A percentile compares a stretch with the other conserved stretches of the same genome.
Conservation (phyloP, 1,140 invertebrate species). For the Diprion similis region DNA sequence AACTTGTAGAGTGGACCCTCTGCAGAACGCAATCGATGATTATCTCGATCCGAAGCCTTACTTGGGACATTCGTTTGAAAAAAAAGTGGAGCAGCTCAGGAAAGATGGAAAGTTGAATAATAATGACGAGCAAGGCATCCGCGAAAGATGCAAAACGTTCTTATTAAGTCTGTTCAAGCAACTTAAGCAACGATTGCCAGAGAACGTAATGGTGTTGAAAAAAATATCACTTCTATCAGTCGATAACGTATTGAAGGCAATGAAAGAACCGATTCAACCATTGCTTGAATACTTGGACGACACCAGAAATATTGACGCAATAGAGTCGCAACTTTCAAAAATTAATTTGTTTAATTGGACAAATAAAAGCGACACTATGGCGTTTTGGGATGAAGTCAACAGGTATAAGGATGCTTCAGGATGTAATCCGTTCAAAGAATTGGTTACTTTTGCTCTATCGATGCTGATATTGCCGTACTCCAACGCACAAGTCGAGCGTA, state of each 20-base stretch:
- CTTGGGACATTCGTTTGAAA: slow-evolving; percentile 21
- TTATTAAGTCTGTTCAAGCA: neutral
- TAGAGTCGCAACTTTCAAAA: neutral
- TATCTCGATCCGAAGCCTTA: slow-evolving; percentile 33
- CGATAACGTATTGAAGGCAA: neutral
- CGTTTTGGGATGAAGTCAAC: neutral
- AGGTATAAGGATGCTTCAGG: neutral
- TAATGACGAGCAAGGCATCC: neutral
- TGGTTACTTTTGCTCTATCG: neutral
- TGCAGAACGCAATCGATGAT: slow-evolving; percentile 29
- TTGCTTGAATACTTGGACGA: neutral
- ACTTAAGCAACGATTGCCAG: neutral
- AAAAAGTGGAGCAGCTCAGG: slow-evolving; percentile 28
- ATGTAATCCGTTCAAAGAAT: neutral
- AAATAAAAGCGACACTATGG: neutral
- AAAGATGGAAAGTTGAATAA: slow-evolving; percentile 17
- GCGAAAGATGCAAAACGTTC: neutral
- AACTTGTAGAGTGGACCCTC: slow-evolving; percentile 24
- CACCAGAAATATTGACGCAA: neutral
- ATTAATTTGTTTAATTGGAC: neutral
- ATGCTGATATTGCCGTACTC: neutral
- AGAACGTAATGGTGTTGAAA: neutral
- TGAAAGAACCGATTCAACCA: neutral
- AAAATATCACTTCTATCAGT: neutral
- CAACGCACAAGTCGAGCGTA: neutral